Percentiles rank a stretch among this genome's conserved stretches.
Conservation (phyloP, 2,888 invertebrate genomes). For the Calameuta filiformis region DNA sequence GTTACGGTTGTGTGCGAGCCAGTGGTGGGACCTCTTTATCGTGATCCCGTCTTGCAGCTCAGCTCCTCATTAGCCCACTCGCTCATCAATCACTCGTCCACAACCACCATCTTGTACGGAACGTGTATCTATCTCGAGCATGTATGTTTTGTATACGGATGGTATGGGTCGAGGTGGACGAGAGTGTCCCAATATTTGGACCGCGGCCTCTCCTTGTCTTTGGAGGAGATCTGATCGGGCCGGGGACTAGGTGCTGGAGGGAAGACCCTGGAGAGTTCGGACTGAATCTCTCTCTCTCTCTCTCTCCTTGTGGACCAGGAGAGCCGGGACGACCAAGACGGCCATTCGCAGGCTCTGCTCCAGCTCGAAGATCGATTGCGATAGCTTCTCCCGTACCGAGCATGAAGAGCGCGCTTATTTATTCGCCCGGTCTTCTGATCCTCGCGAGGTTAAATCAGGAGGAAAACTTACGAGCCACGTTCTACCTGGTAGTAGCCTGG, state of each 20-base stretch:
- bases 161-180: conserved; percentile 24
- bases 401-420: conserved; percentile 9
- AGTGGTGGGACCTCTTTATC: conserved; percentile 63
- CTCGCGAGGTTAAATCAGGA: background rate
- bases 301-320: background rate
- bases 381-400: conserved; percentile 4
- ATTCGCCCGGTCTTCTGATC: background rate
- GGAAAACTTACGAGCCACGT: background rate
- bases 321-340: background rate
- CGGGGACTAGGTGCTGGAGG: background rate
- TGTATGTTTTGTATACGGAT: conserved; percentile 23
- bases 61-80: conserved; percentile 65
- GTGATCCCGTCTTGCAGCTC: conserved; percentile 63
- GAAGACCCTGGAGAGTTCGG: conserved; percentile 28
- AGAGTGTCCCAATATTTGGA: conserved; percentile 62
- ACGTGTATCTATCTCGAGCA: conserved; percentile 11
- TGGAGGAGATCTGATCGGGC: conserved; percentile 1
- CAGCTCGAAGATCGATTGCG: conserved; percentile 5
- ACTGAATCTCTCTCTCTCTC: conserved; percentile 31
- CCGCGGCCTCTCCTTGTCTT: conserved; percentile 29
- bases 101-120: conserved; percentile 57
- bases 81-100: conserved; percentile 66
- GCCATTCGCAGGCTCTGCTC: conserved; percentile 3
- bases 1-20: conserved; percentile 44
- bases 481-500: background rate